Conservation (phyloP, 2,888 invertebrate species). For the Lottia gigantea region DNA sequence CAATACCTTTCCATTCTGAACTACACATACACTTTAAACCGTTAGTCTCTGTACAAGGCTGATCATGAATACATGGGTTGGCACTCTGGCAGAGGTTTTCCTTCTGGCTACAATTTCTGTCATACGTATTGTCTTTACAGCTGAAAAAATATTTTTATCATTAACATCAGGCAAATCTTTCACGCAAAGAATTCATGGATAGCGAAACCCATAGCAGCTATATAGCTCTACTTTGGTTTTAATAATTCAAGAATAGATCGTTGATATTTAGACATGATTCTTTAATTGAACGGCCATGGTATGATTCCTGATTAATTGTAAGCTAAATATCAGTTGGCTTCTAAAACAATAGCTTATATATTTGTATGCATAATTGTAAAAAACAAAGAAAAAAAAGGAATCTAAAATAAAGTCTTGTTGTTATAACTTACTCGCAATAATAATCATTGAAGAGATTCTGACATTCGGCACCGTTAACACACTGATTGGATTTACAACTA, state of each 20-base stretch:
- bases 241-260: too few relatives aligned
- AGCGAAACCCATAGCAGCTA: too few relatives aligned
- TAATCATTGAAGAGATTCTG: conserved; percentile 43
- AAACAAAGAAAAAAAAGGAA: too few relatives aligned
- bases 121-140: conserved; percentile 48
- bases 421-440: conserved; percentile 49
- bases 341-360: too few relatives aligned
- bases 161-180: not conserved
- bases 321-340: too few relatives aligned
- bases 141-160: conserved; percentile 27
- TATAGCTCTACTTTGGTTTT: too few relatives aligned
- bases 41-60: conserved; percentile 74
- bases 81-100: conserved; percentile 83
- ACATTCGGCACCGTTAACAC: conserved; percentile 31
- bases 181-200: not conserved
- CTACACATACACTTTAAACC: conserved; percentile 73
- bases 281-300: too few relatives aligned
- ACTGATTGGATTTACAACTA: conserved; percentile 60
- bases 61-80: conserved; percentile 90
- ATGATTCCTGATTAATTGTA: too few relatives aligned
- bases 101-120: conserved; percentile 88
- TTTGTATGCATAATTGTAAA: too few relatives aligned
- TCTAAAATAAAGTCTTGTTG: too few relatives aligned
- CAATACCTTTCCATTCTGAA: conserved; percentile 71
- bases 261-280: too few relatives aligned